These are phyloP conservation scores for Lophochroa leadbeateri DNA, from an alignment of 2,113 vertebrate species.

Conservation along the genomic window DNA sequence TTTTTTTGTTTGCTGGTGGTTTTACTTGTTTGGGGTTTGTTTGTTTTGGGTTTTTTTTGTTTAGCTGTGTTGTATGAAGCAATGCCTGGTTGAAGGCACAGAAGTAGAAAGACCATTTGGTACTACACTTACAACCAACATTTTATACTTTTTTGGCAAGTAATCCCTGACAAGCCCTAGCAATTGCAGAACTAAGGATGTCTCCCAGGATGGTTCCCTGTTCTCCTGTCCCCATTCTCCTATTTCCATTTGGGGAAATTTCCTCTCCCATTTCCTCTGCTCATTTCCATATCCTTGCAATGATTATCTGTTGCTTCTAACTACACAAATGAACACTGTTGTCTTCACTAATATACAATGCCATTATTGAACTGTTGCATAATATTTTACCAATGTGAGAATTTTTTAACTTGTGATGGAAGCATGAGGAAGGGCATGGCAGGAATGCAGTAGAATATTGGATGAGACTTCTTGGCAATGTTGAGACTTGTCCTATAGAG, in stretches of 20 bases:
- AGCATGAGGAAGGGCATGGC: not conserved
- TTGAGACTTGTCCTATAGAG: not conserved
- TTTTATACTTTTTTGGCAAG: not conserved
- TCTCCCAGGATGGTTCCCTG: not conserved
- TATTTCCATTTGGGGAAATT: too few relatives aligned
- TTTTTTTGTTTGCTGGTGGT: rapidly evolving
- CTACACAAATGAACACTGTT: rapidly evolving
- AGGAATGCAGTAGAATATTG: rapidly evolving
- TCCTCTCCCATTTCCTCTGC: not conserved
- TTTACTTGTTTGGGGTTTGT: not conserved
- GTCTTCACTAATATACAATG: rapidly evolving
- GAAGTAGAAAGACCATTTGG: not conserved
- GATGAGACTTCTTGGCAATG: not conserved
- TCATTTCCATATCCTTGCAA: rapidly evolving
- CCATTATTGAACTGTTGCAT: rapidly evolving
- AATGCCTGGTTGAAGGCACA: not conserved
- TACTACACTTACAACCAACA: not conserved
- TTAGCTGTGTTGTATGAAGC: rapidly evolving
- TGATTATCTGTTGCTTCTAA: rapidly evolving
- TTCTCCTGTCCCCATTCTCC: not conserved
- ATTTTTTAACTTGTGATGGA: rapidly evolving
- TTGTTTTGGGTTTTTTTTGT: too few relatives aligned
- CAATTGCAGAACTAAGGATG: not conserved
- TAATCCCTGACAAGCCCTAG: not conserved
- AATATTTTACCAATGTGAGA: rapidly evolving